These are phyloP conservation scores for Sebastes cheni DNA, from an alignment of 2,797 vertebrate species.

Conservation along the genomic window DNA sequence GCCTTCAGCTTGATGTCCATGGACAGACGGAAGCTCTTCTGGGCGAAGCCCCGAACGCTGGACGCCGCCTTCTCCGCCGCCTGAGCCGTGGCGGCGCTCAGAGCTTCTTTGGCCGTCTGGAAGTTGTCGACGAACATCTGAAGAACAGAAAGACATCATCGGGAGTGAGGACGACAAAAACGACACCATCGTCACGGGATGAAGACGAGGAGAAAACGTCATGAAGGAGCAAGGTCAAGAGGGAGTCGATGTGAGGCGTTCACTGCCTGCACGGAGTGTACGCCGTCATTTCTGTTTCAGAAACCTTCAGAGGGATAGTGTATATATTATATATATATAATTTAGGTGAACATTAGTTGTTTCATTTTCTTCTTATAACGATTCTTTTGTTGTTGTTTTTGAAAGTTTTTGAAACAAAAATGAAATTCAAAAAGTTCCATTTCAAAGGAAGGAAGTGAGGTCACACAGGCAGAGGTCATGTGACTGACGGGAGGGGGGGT, in stretches of 20 bases:
- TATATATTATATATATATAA: too few species aligned
- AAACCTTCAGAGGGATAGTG: neutral
- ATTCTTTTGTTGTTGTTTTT: too few species aligned
- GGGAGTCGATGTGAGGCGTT: slow-evolving; percentile 16
- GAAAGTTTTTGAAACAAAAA: slow-evolving; percentile 42
- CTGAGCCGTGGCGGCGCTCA: slow-evolving; percentile 90
- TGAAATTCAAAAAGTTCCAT: neutral
- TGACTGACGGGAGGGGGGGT: neutral
- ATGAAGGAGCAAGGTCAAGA: neutral
- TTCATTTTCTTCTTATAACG: too few species aligned
- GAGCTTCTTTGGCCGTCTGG: slow-evolving; percentile 88
- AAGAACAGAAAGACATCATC: neutral
- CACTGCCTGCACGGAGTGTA: neutral
- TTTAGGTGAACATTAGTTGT: too few species aligned
- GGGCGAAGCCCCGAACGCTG: slow-evolving; percentile 91
- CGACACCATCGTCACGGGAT: too few species aligned
- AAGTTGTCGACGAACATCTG: slow-evolving; percentile 75
- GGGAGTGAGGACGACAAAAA: neutral
- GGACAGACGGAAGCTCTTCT: slow-evolving; percentile 90
- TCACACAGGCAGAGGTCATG: slow-evolving; percentile 49
- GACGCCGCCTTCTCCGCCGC: slow-evolving; percentile 94
- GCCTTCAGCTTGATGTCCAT: slow-evolving; percentile 91
- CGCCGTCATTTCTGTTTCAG: slow-evolving; percentile 33
- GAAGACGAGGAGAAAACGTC: too few species aligned
- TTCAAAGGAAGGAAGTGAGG: slow-evolving; percentile 31